A percentile compares a stretch with the other conserved stretches of the same genome.
phyloP scores from a whole-genome alignment of 2,113 vertebrate species.

The Tetraodon nigroviridis region DNA sequence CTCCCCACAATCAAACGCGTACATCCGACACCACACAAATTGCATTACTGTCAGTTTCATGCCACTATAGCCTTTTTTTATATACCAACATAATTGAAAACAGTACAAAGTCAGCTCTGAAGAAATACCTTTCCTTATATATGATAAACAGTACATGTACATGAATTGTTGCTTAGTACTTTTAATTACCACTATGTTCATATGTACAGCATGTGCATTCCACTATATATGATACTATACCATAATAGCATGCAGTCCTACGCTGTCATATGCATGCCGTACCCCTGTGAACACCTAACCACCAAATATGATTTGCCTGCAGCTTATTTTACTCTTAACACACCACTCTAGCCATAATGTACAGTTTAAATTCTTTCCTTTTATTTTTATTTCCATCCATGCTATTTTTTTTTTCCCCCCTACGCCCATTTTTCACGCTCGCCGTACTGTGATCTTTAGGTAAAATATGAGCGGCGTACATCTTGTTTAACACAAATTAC shows the following conservation, averaged over 20 bases:
- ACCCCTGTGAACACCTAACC: slow-evolving; percentile 48
- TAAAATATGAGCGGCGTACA: slow-evolving; percentile 3
- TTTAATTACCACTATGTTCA: slow-evolving; percentile 59
- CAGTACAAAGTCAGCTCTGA: slow-evolving; percentile 35
- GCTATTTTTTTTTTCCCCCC: slow-evolving; percentile 6
- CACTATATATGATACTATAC: slow-evolving; percentile 47
- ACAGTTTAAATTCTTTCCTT: slow-evolving; percentile 5
- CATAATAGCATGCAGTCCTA: slow-evolving; percentile 49
- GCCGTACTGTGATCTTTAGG: background rate
- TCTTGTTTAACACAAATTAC: slow-evolving; percentile 5
- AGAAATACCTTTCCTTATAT: slow-evolving; percentile 21
- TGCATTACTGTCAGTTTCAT: slow-evolving; percentile 19
- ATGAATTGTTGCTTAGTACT: slow-evolving; percentile 39
- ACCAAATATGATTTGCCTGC: slow-evolving; percentile 22
- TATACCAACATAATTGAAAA: slow-evolving; percentile 5
- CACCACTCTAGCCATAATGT: slow-evolving; percentile 23
- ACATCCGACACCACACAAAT: slow-evolving; percentile 31
- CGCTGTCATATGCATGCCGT: slow-evolving; percentile 30
- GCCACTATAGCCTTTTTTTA: slow-evolving; percentile 25
- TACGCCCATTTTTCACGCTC: background rate
- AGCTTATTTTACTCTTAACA: slow-evolving; percentile 16
- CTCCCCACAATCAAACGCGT: slow-evolving; percentile 14
- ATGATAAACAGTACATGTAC: slow-evolving; percentile 29
- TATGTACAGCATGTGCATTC: slow-evolving; percentile 62
- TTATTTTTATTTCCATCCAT: slow-evolving; percentile 7